Evolutionary conservation across 2,888 invertebrate genomes (phyloP).

Genomic region (Nowickia ferox): DNA sequence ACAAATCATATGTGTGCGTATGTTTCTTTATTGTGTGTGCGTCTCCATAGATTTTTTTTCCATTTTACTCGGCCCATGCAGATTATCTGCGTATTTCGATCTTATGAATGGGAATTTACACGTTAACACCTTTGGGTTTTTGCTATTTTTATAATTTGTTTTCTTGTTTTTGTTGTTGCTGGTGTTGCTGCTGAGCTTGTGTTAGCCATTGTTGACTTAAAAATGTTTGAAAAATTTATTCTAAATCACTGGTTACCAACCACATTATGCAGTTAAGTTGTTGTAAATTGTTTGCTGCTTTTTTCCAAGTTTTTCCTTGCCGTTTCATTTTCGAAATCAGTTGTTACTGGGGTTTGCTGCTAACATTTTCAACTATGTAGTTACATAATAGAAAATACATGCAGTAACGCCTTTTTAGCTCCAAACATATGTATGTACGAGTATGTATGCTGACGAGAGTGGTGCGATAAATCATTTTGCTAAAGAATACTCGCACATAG

Average conservation of each 20-base stretch:
- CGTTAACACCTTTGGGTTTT: conserved; percentile 80
- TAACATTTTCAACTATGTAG: conserved; percentile 47
- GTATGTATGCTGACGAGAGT: not conserved
- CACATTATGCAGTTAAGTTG: conserved; percentile 69
- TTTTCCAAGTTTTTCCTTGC: conserved; percentile 13
- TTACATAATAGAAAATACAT: conserved; percentile 53
- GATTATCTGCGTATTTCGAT: conserved; percentile 74
- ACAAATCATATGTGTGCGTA: not conserved
- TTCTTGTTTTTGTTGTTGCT: conserved; percentile 37
- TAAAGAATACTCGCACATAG: not conserved
- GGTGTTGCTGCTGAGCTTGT: conserved; percentile 48
- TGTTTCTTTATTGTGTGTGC: not conserved
- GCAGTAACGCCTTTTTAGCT: conserved; percentile 58
- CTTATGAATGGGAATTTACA: conserved; percentile 81
- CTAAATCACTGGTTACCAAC: conserved; percentile 71
- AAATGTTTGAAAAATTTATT: conserved; percentile 69
- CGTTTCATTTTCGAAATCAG: conserved; percentile 42
- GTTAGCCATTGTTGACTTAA: conserved; percentile 63
- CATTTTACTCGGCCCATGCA: conserved; percentile 59
- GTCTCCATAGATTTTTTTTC: not conserved
- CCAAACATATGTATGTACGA: not conserved
- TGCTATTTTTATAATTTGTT: conserved; percentile 24
- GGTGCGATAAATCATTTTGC: not conserved
- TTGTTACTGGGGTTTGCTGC: conserved; percentile 49
- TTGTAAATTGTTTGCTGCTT: conserved; percentile 60